phyloP scores from a whole-genome alignment of 2,113 vertebrate species.

The Silurus meridionalis region DNA sequence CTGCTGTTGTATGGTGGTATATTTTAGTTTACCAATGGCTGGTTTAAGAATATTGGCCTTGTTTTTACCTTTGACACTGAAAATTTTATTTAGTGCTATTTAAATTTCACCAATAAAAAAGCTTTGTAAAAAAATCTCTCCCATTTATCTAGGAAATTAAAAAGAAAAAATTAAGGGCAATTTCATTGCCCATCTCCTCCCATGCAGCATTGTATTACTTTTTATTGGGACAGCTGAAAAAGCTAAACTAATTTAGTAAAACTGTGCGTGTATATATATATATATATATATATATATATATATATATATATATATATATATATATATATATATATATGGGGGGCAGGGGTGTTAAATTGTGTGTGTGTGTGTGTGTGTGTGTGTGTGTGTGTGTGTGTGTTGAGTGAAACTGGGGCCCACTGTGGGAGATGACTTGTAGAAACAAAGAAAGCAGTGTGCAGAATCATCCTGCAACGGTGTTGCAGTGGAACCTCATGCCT shows the following conservation, averaged over 20 bases:
- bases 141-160: conserved; percentile 36
- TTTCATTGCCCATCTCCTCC: conserved; percentile 63
- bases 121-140: conserved; percentile 29
- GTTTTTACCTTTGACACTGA: conserved; percentile 43
- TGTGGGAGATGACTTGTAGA: conserved; percentile 69
- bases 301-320: too few relatives aligned
- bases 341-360: conserved; percentile 42
- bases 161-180: conserved; percentile 50
- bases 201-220: conserved; percentile 56
- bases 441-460: conserved; percentile 73
- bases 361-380: conserved; percentile 34
- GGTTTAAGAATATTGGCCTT: conserved; percentile 40
- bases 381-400: conserved; percentile 36
- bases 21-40: conserved; percentile 27
- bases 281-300: not conserved
- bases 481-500: conserved; percentile 60
- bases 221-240: conserved; percentile 55
- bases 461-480: conserved; percentile 61
- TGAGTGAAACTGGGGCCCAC: conserved; percentile 63
- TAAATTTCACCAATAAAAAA: conserved; percentile 12
- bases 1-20: conserved; percentile 21
- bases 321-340: too few relatives aligned
- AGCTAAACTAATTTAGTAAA: conserved; percentile 64
- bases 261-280: conserved; percentile 50
- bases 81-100: conserved; percentile 17